Conservation (phyloP, 2,797 vertebrate genomes). For the Clarias pachynema region DNA sequence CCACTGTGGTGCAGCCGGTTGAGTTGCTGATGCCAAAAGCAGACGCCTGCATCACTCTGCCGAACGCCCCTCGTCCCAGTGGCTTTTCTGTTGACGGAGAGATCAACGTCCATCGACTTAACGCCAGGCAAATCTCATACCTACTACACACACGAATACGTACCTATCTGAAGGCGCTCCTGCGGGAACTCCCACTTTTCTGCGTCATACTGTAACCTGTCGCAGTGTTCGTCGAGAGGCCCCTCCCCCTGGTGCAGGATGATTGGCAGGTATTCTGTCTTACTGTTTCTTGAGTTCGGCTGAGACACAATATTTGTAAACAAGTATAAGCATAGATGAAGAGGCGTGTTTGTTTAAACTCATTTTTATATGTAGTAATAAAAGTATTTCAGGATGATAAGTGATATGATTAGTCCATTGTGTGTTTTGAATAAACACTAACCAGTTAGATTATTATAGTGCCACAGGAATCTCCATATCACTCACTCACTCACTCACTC, state of each 20-base stretch:
- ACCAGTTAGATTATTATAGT: not conserved
- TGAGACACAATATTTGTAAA: slow-evolving; percentile 56
- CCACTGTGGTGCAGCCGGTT: slow-evolving; percentile 86
- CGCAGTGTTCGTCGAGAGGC: slow-evolving; percentile 83
- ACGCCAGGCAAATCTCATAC: not conserved
- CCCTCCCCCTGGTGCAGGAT: slow-evolving; percentile 87
- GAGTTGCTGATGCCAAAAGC: slow-evolving; percentile 87
- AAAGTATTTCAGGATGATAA: not conserved
- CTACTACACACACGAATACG: not conserved
- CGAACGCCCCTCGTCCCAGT: slow-evolving; percentile 90
- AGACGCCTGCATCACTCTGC: slow-evolving; percentile 91
- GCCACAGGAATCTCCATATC: not conserved
- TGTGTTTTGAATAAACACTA: not conserved
- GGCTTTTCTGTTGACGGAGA: slow-evolving; percentile 73
- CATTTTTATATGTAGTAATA: not conserved
- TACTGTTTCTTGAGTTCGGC: slow-evolving; percentile 75
- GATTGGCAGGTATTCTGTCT: slow-evolving; percentile 89
- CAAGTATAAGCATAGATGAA: not conserved
- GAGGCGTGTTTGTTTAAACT: not conserved
- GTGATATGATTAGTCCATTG: too few species aligned
- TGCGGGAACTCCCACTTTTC: slow-evolving; percentile 93
- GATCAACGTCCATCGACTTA: not conserved
- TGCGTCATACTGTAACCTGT: slow-evolving; percentile 87
- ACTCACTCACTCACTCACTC: too few species aligned
- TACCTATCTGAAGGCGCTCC: slow-evolving; percentile 91